phyloP scores from a whole-genome alignment of 92 coral and sea anemone species.

The Porites divaricata region DNA sequence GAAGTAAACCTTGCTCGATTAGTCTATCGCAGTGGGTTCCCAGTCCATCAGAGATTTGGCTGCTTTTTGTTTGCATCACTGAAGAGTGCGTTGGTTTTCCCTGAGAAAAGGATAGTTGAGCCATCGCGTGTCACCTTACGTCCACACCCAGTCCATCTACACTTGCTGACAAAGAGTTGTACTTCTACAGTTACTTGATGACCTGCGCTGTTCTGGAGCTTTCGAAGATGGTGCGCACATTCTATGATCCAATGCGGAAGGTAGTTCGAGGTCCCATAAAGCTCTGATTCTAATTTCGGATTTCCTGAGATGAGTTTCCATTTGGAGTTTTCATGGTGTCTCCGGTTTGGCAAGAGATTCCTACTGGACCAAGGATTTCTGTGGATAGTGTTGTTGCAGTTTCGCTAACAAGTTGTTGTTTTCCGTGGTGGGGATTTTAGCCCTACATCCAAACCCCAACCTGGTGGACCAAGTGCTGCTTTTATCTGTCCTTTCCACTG shows the following conservation, averaged over 20 bases:
- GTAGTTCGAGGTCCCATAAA: slow-evolving; percentile 17
- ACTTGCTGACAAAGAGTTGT: slow-evolving; percentile 1
- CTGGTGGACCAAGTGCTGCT: no score
- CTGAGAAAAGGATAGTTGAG: slow-evolving; percentile 20
- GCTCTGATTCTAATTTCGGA: not conserved
- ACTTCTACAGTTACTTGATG: slow-evolving; percentile 9
- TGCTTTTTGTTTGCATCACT: slow-evolving; percentile 16
- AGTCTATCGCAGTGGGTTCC: slow-evolving; percentile 34
- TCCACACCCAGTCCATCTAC: slow-evolving; percentile 32
- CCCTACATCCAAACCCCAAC: no score
- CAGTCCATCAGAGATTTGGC: slow-evolving; percentile 22
- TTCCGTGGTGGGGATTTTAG: not conserved
- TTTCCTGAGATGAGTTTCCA: slow-evolving; percentile 36
- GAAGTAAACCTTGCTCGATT: slow-evolving; percentile 23
- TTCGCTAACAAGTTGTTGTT: not conserved
- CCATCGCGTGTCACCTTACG: slow-evolving; percentile 18
- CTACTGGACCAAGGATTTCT: not conserved
- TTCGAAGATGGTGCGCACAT: slow-evolving; percentile 33
- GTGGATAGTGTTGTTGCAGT: not conserved
- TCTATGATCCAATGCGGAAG: slow-evolving; percentile 27
- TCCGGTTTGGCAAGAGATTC: not conserved
- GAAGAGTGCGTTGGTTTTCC: slow-evolving; percentile 10
- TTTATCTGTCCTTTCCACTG: no score
- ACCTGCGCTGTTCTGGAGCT: slow-evolving; percentile 36
- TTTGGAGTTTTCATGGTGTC: slow-evolving; percentile 34